Percentiles rank a stretch among this genome's conserved stretches.
Conservation (phyloP, 2,797 vertebrate genomes). For the Galago senegalensis region DNA sequence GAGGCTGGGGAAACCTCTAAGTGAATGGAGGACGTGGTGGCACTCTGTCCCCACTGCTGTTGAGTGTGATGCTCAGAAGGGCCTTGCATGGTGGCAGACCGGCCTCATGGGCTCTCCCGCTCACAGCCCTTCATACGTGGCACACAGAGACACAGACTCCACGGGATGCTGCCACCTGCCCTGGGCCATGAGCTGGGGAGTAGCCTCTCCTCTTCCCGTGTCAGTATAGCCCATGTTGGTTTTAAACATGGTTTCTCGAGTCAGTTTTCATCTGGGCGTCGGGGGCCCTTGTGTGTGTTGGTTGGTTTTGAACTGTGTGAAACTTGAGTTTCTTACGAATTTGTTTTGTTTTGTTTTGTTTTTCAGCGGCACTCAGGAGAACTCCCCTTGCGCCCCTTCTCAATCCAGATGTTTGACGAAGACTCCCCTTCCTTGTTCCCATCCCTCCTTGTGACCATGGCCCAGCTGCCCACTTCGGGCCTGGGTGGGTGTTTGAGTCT, state of each 20-base stretch:
- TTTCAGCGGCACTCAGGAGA: neutral
- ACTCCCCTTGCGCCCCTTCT: rapidly evolving
- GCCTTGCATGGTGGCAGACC: rapidly evolving
- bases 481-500: neutral
- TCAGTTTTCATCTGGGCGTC: neutral
- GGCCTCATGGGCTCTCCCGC: rapidly evolving
- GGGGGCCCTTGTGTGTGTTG: too few relatives aligned
- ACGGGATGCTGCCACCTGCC: neutral
- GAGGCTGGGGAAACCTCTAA: neutral
- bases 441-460: neutral
- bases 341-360: neutral
- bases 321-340: neutral
- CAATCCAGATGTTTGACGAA: neutral
- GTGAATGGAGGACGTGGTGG: too few relatives aligned
- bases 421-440: neutral
- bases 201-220: neutral
- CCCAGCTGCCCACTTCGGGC: rapidly evolving
- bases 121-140: neutral
- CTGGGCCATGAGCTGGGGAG: neutral
- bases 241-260: too few relatives aligned
- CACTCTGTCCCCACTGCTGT: rapidly evolving
- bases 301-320: neutral
- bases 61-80: neutral
- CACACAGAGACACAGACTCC: neutral
- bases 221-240: neutral